phyloP scores from a whole-genome alignment of 2,797 vertebrate genomes.

The Lateolabrax maculatus region DNA sequence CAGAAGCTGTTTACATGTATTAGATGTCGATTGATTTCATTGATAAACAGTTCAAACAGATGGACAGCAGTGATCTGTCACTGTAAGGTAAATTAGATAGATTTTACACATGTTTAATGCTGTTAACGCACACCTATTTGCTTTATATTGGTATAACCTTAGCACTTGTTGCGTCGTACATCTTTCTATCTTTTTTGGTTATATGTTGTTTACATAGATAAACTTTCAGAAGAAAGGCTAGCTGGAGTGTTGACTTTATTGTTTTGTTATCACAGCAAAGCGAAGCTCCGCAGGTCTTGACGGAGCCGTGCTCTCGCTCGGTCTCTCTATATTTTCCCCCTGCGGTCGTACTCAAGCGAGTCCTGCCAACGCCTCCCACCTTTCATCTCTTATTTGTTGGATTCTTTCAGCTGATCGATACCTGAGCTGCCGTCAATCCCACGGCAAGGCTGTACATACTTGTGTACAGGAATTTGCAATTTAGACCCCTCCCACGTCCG shows the following conservation, averaged over 20 bases:
- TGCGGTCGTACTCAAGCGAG: not conserved
- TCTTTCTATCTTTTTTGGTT: too few relatives aligned
- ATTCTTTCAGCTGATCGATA: slow-evolving; percentile 29
- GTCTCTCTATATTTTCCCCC: not conserved
- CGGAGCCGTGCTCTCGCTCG: not conserved
- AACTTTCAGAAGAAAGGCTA: not conserved
- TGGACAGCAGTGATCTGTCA: too few relatives aligned
- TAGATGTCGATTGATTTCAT: not conserved
- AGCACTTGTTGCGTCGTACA: too few relatives aligned
- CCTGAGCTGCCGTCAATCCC: not conserved
- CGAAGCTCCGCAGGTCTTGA: not conserved
- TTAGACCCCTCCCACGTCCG: not conserved
- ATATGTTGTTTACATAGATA: not conserved
- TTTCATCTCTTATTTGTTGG: slow-evolving; percentile 11
- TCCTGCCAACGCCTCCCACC: slow-evolving; percentile 36
- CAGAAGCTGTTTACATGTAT: slow-evolving; percentile 13
- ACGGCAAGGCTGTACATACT: not conserved
- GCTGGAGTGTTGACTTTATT: not conserved
- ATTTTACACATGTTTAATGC: too few relatives aligned
- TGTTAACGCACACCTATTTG: too few relatives aligned
- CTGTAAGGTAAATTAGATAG: too few relatives aligned
- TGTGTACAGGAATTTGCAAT: slow-evolving; percentile 30
- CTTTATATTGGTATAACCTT: too few relatives aligned
- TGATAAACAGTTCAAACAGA: too few relatives aligned
- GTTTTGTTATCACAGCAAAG: not conserved